A percentile compares a stretch with the other conserved stretches of the same genome.
Evolutionary conservation across 2,888 invertebrate genomes (phyloP).

Genomic region (Apamea monoglypha): DNA sequence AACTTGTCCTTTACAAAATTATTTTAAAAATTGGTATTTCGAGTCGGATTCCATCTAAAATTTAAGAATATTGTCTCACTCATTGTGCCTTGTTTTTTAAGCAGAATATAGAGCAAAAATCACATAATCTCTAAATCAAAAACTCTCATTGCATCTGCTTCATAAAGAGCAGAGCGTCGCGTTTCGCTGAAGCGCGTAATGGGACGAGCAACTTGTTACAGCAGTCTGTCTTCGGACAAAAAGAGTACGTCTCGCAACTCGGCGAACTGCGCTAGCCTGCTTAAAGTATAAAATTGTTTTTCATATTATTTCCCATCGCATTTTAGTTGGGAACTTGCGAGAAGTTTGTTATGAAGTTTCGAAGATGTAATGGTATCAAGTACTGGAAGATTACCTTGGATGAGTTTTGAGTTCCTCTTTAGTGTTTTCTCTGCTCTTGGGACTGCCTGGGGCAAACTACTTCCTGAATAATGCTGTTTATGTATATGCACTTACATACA

Average conservation of each 20-base stretch:
- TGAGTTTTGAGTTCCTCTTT: slow-evolving; percentile 29
- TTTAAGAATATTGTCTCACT: background rate
- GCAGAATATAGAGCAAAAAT: background rate
- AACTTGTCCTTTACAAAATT: background rate
- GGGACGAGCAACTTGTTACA: slow-evolving; percentile 80
- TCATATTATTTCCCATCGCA: slow-evolving; percentile 61
- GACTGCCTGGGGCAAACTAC: background rate
- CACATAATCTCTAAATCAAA: background rate
- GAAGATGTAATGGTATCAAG: slow-evolving; percentile 54
- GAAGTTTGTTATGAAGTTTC: slow-evolving; percentile 53
- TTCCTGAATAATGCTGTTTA: slow-evolving; percentile 3
- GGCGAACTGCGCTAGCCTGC: slow-evolving; percentile 46
- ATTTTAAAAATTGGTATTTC: background rate
- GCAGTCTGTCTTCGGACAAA: slow-evolving; percentile 76
- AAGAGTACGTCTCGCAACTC: slow-evolving; percentile 61
- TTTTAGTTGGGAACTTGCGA: slow-evolving; percentile 46
- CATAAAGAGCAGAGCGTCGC: slow-evolving; percentile 50
- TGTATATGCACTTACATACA: background rate
- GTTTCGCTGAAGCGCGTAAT: slow-evolving; percentile 75
- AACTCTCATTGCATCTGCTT: slow-evolving; percentile 24
- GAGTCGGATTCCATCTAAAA: background rate
- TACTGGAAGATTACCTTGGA: slow-evolving; percentile 35
- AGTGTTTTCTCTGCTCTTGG: slow-evolving; percentile 21
- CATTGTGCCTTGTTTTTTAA: background rate
- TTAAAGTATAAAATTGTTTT: slow-evolving; percentile 63